Base-by-base conservation (phyloP, 2,113 vertebrate species). In the Cynopterus brachyotis region DNA sequence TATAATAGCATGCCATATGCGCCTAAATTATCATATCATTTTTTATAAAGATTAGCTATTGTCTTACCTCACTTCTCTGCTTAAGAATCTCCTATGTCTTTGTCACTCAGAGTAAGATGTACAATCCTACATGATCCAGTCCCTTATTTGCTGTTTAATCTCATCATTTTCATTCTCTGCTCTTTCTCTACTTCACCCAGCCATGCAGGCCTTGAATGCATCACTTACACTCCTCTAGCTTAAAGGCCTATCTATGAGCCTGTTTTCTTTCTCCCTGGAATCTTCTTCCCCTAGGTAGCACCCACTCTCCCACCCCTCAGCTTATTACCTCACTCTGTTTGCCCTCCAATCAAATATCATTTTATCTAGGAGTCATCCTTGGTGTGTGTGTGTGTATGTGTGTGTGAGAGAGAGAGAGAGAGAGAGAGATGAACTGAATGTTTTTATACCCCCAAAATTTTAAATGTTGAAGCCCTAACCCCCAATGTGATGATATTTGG, bases 271-370 rank as follows among this genome's bases (percentile, higher is more conserved):
- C 7, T 67, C 1, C 30, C 47, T 42, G 20, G 30, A 84, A 62
- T 73, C 57, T 1, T 67, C 30, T 8, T 59, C 16, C 13, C 42
- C 42, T 55, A 13, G 11, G 26, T 9, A 62, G 6, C 15, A 1
- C 50, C 50, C 15, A 3, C 50, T 16, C 4, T n/a, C 50, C 3
- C 47, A 50, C 37, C 45, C 2, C 0, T 0, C 19, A 24, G 6
- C 9, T 76, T 13, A 9, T 3, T 32, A 32, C 26, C 37, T 75
- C n/a, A 55, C 26, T 85, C 50, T n/a, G 60, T 30, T 5, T 64
- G 26, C 7, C 40, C 6, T 73, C 37, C 12, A 7, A 50, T 42
- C 19, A 80, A 53, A 72, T 1, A 24, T 0, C 6, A 55, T 16
- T 80, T 66, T 45, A 50, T 79, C 32, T 26, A 19, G 45, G 19